Evolutionary conservation across 2,888 invertebrate species (phyloP), one percentile per base, ranked within the genome.

Genomic region (Ellobium chinense): DNA sequence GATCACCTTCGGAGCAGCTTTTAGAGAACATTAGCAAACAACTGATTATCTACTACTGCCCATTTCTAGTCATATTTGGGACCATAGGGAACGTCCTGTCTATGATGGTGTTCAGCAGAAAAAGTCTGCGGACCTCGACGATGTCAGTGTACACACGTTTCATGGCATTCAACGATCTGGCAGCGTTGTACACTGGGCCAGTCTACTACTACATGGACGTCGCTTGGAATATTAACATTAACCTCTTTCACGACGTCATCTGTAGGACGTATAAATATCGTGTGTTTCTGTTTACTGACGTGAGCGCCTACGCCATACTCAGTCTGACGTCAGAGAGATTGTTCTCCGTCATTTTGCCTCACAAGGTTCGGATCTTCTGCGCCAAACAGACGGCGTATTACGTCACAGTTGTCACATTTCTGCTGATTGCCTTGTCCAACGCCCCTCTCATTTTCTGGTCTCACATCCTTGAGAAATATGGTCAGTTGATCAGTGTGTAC

Each of bases 21-120:
- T 24, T 60, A n/a, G 18, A 46, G 18, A 18, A 46, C 46, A 46
- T 60, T 60, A n/a, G 60, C 7, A 7, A 60, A 7, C 7, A 60
- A 14, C 60, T 60, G n/a, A 60, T 60, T n/a, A 7, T 60, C 9
- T 60, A 60, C 60, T 60, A 60, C 60, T 60, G 60, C n/a, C 60
- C 60, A 7, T 65, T 65, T 65, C 34, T 65, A 7, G 9, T 65
- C 9, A 7, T 18, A 9, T 65, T 65, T 31, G 65, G 65, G 29
- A 60, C 60, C 27, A n/a, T 60, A 7, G 60, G 60, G n/a, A 60
- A 60, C n/a, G 60, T 60, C 7, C n/a, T 60, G 60, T 60, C 60
- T n/a, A 60, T 60, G n/a, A 60, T 60, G 60, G 60, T 60, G 60
- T 60, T 60, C 27, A 60, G 60, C 60, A 27, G 60, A 27, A 60